phyloP scores from a whole-genome alignment of 2,797 vertebrate species.

The Hoplostethus mediterraneus region DNA sequence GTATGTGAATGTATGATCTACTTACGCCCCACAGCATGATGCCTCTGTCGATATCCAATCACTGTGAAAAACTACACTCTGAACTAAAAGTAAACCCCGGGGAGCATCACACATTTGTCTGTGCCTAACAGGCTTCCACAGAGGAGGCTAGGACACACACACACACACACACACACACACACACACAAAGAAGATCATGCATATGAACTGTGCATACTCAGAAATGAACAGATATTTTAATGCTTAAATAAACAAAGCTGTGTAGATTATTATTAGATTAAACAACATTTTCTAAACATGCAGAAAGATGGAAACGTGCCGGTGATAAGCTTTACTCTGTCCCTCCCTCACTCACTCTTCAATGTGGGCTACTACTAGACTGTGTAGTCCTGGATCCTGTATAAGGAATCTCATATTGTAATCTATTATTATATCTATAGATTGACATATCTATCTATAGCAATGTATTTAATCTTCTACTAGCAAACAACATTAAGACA shows the following conservation, averaged over 20 bases:
- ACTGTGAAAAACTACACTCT: conserved; percentile 64
- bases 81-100: conserved; percentile 58
- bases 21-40: conserved; percentile 62
- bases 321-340: background rate
- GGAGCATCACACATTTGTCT: conserved; percentile 65
- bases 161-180: conserved; percentile 1
- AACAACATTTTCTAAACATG: background rate
- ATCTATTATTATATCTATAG: too few relatives aligned
- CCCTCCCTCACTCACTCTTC: background rate
- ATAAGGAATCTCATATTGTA: background rate
- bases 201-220: background rate
- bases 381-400: background rate
- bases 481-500: too few relatives aligned
- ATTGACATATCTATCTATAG: too few relatives aligned
- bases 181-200: background rate
- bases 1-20: conserved; percentile 30
- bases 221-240: background rate
- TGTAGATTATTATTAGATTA: background rate
- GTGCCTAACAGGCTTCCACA: conserved; percentile 55
- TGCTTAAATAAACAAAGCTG: background rate
- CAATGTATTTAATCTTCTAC: conserved; percentile 2
- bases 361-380: background rate
- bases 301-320: background rate
- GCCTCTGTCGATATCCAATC: conserved; percentile 74
- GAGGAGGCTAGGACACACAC: conserved; percentile 15